Percentiles rank a stretch among this genome's conserved stretches.
Conservation (phyloP, 2,888 invertebrate genomes). For the Theodoxus fluviatilis region DNA sequence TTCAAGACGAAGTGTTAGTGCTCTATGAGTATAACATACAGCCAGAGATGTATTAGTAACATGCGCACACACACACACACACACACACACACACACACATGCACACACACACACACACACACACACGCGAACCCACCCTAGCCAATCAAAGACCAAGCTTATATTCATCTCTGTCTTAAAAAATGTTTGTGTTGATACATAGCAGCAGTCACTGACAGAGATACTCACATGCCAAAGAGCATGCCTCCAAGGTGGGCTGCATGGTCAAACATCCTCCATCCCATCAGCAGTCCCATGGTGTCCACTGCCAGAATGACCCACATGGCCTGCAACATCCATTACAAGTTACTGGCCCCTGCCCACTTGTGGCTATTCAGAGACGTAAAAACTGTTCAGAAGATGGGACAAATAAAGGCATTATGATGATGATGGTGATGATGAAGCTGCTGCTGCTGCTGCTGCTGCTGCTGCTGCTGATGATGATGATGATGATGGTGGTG, state of each 20-base stretch:
- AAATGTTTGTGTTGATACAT: background rate
- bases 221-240: conserved; percentile 78
- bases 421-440: no score
- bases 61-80: background rate
- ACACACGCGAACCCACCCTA: no score
- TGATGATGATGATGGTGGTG: no score
- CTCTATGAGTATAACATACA: no score
- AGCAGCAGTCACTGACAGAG: background rate
- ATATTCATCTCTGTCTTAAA: no score
- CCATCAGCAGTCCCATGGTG: conserved; percentile 79
- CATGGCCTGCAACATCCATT: conserved; percentile 75
- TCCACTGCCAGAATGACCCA: conserved; percentile 87
- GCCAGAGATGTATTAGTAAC: no score
- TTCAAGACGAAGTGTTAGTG: no score
- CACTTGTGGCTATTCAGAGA: background rate
- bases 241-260: conserved; percentile 98
- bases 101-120: background rate
- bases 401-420: no score
- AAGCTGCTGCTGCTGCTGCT: no score
- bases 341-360: background rate
- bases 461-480: no score
- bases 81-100: background rate
- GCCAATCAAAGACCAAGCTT: no score
- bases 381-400: no score
- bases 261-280: conserved; percentile 95